phyloP scores from a whole-genome alignment of 2,797 vertebrate genomes.

The Halcyon leucocephala region DNA sequence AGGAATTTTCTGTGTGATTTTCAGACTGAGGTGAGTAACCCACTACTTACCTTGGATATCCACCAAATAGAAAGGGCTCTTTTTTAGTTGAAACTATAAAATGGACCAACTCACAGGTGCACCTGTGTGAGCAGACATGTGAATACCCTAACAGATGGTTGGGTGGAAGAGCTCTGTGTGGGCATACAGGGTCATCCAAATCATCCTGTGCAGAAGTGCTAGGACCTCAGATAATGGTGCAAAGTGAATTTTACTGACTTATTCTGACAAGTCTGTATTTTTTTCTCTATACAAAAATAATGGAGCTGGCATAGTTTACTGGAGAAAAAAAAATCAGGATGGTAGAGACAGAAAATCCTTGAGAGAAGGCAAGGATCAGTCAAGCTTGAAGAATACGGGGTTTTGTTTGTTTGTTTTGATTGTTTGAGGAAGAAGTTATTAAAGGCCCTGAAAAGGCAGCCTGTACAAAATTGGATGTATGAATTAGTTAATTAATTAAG shows the following conservation, averaged over 20 bases:
- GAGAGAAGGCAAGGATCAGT: not conserved
- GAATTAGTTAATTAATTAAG: slow-evolving; percentile 31
- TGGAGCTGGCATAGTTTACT: not conserved
- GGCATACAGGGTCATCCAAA: not conserved
- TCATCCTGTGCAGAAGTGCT: not conserved
- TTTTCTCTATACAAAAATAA: not conserved
- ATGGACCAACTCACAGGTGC: not conserved
- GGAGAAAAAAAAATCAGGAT: not conserved
- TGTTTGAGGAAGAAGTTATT: not conserved
- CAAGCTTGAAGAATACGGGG: not conserved
- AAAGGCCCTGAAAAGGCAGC: not conserved
- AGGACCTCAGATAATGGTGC: not conserved
- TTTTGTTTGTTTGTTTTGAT: not conserved
- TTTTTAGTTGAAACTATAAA: not conserved
- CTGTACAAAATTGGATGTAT: not conserved
- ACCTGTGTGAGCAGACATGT: fast-evolving
- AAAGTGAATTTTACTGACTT: not conserved
- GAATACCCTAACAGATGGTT: not conserved
- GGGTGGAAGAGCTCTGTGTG: not conserved
- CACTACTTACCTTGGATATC: not conserved
- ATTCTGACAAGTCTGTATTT: not conserved
- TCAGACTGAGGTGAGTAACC: not conserved
- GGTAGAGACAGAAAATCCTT: not conserved
- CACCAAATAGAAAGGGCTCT: not conserved
- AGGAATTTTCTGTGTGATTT: not conserved